Base-by-base conservation (phyloP, 2,888 invertebrate species). In the Caenorhabditis sp. region DNA sequence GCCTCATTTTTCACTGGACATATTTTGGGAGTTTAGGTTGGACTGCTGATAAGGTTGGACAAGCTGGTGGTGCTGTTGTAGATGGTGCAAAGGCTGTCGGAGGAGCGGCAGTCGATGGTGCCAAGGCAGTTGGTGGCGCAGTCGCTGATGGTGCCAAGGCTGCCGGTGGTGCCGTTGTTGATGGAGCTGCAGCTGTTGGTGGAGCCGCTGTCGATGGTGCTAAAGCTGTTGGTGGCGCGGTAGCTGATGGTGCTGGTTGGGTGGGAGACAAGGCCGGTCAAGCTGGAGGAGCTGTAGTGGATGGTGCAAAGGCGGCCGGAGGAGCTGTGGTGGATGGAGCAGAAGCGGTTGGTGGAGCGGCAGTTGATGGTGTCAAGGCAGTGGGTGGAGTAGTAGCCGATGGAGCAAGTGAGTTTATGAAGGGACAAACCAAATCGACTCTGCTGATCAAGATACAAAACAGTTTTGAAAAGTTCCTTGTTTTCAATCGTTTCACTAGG, bases 191-290 rank as follows among this genome's bases (percentile, higher is more conserved):
- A 27, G 67, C 53, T 21, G 60, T 61, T 27, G 61, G 67, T 43
- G 72, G 53, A 57, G 67, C 38, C 50, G 59, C 67, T 12, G 52
- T 59, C n/a, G 61, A 60, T 43, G 67, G 74, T 53, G 77, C 71
- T 20, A 68, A 74, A 27, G 58, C 69, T 1, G 70, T 72, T 49
- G 78, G 75, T 26, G 72, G 72, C 56, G 67, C 67, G n/a, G 50
- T 73, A 0, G 49, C 43, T 3, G 73, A 69, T 21, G 52, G 64
- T 27, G 57, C 64, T 43, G 54, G 65, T 14, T 68, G 62, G 20
- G 68, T 64, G 26, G 58, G 67, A 27, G 56, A 71, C 62, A 66
- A 65, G 31, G 64, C 65, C 58, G 76, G 59, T 8, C 17, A 50
- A 17, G 50, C 20, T n/a, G 50, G 50, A 5, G n/a, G 20, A 8